Conservation (phyloP, 1,140 invertebrate species). For the Ctenoplectra terminalis region DNA sequence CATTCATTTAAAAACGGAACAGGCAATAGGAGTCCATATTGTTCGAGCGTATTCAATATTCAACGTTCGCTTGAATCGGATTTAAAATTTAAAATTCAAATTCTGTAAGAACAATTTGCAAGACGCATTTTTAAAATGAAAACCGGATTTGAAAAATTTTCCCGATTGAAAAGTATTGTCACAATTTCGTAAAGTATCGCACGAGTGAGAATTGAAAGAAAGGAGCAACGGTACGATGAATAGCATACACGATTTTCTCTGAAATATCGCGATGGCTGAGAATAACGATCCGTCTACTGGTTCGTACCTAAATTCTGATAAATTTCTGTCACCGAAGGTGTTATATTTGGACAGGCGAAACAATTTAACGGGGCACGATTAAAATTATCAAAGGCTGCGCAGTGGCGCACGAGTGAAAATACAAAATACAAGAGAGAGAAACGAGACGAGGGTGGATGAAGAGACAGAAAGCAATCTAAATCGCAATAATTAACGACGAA, state of each 20-base stretch:
- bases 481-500: constrained; percentile 37
- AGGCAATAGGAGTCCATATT: neutral
- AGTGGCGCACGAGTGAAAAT: neutral
- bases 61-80: neutral
- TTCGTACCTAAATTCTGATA: constrained; percentile 5
- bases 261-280: neutral
- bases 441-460: too few relatives aligned
- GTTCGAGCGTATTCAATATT: neutral
- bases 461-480: neutral
- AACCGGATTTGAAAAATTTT: too few relatives aligned
- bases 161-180: neutral
- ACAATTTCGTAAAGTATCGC: too few relatives aligned
- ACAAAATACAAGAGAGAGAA: neutral
- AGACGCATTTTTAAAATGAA: too few relatives aligned
- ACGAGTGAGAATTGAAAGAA: too few relatives aligned
- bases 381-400: constrained; percentile 32
- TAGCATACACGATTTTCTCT: neutral
- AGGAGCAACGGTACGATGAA: too few relatives aligned
- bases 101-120: too few relatives aligned
- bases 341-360: constrained; percentile 15
- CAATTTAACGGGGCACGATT: constrained; percentile 41
- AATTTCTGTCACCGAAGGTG: neutral
- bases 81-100: too few relatives aligned
- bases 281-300: neutral
- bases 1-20: neutral